phyloP scores from a whole-genome alignment of 2,797 vertebrate genomes.

The Notolabrus celidotus region DNA sequence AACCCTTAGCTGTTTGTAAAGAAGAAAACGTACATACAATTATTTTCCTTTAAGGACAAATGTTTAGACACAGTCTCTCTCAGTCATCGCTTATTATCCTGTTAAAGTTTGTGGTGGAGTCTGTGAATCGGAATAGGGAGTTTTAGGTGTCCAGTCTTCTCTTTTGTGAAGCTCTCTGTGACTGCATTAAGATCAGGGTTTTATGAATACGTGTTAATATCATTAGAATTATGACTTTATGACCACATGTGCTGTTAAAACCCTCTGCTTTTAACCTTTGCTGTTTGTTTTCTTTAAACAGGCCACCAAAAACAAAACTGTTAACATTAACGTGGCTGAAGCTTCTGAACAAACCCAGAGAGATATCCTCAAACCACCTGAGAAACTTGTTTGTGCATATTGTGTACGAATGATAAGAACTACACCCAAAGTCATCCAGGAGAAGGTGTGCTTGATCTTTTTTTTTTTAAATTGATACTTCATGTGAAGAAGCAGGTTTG shows the following conservation, averaged over 20 bases:
- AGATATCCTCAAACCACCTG: slow-evolving; percentile 71
- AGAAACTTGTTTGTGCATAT: slow-evolving; percentile 89
- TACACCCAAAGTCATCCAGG: slow-evolving; percentile 89
- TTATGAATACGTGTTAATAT: no score
- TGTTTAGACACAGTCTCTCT: no score
- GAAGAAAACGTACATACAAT: no score
- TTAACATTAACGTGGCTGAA: slow-evolving; percentile 15
- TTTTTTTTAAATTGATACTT: not conserved
- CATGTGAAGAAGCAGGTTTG: not conserved
- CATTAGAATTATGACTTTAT: no score
- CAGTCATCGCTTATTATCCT: no score
- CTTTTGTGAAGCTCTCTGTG: no score
- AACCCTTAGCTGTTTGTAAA: no score
- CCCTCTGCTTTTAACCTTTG: not conserved
- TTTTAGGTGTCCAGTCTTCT: no score
- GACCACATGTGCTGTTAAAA: not conserved
- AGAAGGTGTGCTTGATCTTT: slow-evolving; percentile 80
- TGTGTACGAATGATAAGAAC: slow-evolving; percentile 85
- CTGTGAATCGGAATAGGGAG: no score
- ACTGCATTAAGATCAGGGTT: no score
- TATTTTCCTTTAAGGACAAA: no score
- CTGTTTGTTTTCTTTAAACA: slow-evolving; percentile 21
- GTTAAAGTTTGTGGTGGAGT: not conserved
- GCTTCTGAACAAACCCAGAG: slow-evolving; percentile 67
- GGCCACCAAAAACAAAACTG: slow-evolving; percentile 55